phyloP scores from a whole-genome alignment of 1,140 invertebrate species.

The Meloidogyne floridensis region DNA sequence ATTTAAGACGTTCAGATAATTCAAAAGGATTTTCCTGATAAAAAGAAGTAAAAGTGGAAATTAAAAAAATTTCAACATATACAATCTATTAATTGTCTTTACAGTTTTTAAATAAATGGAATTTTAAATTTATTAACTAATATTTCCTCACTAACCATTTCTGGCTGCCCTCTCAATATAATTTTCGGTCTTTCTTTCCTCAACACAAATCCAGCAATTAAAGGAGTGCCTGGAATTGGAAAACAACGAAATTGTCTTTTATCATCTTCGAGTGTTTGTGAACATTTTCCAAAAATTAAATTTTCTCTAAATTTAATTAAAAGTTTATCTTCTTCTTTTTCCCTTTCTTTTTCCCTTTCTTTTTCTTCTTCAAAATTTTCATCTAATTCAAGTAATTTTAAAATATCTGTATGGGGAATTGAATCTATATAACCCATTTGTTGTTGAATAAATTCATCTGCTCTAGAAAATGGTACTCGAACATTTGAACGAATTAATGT shows the following conservation, averaged over 20 bases:
- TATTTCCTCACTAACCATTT: slow-evolving; percentile 2
- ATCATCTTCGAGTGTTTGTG: slow-evolving; percentile 21
- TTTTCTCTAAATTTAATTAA: slow-evolving; percentile 47
- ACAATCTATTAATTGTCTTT: too few species aligned
- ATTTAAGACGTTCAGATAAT: slow-evolving; percentile 15
- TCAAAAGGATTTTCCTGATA: slow-evolving; percentile 17
- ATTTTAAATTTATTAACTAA: not conserved
- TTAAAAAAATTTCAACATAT: not conserved
- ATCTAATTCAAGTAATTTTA: slow-evolving; percentile 54
- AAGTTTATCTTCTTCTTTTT: not conserved
- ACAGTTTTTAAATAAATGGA: too few species aligned
- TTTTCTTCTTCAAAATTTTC: slow-evolving; percentile 42
- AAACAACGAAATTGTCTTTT: slow-evolving; percentile 38
- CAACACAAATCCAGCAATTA: slow-evolving; percentile 50
- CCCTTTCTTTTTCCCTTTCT: not conserved
- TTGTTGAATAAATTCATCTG: slow-evolving; percentile 58
- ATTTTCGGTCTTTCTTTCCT: not conserved
- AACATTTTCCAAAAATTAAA: slow-evolving; percentile 50
- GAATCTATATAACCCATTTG: slow-evolving; percentile 60
- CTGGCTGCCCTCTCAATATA: slow-evolving; percentile 4
- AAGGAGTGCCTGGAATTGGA: slow-evolving; percentile 40
- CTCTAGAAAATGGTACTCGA: slow-evolving; percentile 57
- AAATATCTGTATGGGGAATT: slow-evolving; percentile 58
- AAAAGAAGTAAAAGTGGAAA: not conserved
- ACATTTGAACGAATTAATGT: slow-evolving; percentile 45